Conservation (phyloP, 2,113 vertebrate genomes). For the Corythaeola cristata region DNA sequence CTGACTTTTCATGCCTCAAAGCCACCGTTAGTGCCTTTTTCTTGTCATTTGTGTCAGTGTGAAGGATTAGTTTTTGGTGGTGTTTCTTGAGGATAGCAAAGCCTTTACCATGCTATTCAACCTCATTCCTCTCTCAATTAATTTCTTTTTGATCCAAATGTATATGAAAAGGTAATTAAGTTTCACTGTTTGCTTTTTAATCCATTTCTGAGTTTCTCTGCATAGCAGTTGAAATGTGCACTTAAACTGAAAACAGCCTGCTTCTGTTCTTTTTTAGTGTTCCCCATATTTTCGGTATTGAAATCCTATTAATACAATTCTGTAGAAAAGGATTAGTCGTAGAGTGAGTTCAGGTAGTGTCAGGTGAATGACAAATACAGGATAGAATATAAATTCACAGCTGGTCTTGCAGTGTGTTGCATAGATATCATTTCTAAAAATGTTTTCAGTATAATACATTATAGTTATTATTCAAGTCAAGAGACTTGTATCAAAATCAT, state of each 20-base stretch:
- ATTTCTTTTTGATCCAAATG: neutral
- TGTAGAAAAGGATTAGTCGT: neutral
- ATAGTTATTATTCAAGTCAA: neutral
- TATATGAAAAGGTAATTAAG: slow-evolving; percentile 12
- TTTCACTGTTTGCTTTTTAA: slow-evolving; percentile 2
- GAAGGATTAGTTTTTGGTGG: neutral
- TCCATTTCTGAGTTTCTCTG: neutral
- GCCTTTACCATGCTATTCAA: neutral
- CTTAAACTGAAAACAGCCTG: neutral
- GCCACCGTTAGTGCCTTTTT: neutral
- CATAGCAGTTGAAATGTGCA: neutral
- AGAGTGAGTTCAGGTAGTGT: neutral
- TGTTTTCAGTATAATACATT: neutral
- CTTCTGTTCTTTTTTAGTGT: neutral
- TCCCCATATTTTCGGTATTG: neutral
- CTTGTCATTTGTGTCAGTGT: neutral
- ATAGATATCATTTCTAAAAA: neutral
- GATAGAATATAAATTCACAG: neutral
- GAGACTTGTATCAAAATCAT: neutral
- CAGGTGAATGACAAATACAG: neutral
- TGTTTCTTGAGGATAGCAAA: neutral
- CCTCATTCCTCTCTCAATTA: neutral
- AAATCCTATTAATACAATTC: neutral
- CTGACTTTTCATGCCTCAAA: neutral
- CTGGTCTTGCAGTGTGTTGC: neutral